Conservation (phyloP, 2,113 vertebrate genomes). For the Pangasianodon hypophthalmus region DNA sequence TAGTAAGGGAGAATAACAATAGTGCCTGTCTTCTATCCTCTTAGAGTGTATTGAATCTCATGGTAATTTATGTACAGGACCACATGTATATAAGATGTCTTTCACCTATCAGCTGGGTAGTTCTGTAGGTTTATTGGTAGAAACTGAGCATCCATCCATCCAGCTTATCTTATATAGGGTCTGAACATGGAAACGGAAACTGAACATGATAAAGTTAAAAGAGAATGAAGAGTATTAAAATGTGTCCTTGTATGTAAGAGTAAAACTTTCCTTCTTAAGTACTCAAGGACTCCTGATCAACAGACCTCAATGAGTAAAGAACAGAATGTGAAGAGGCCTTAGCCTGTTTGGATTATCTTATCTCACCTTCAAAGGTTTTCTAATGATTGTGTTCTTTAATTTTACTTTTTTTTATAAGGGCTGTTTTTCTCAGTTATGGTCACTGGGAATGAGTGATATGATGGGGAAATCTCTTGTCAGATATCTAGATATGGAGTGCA, state of each 20-base stretch:
- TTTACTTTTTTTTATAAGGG: constrained; percentile 9
- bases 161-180: too few species aligned
- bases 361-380: background rate
- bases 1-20: background rate
- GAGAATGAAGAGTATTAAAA: background rate
- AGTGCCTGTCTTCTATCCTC: background rate
- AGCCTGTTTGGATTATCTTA: background rate
- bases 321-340: background rate
- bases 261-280: background rate
- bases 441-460: constrained; percentile 12
- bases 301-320: background rate
- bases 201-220: background rate
- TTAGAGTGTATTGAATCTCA: background rate
- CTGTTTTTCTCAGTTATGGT: constrained; percentile 38
- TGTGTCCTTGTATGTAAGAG: background rate
- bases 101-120: background rate
- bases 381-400: background rate
- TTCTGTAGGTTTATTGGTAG: background rate
- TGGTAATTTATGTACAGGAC: too few species aligned
- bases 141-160: background rate
- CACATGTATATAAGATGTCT: background rate
- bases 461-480: constrained; percentile 22
- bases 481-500: constrained; percentile 53
- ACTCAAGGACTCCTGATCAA: background rate
- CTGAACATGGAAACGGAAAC: too few species aligned